Conservation (phyloP, 23 tunicate species). For the Halocynthia aurantium region DNA sequence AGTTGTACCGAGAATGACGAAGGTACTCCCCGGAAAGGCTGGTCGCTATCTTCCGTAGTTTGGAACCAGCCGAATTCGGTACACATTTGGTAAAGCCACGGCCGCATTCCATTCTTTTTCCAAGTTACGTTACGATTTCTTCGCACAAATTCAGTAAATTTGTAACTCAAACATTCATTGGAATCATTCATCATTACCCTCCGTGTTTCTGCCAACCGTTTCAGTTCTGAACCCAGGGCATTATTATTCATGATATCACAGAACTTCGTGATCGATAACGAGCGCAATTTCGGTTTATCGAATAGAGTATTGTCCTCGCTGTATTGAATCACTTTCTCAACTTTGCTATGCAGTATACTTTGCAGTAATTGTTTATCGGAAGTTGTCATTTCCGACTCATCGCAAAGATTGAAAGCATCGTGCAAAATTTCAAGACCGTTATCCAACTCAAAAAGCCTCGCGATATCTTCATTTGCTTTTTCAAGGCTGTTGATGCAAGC, state of each 20-base stretch:
- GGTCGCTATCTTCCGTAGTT: conserved; percentile 30
- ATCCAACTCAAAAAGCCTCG: conserved; percentile 10
- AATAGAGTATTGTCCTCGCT: conserved; percentile 44
- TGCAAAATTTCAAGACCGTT: conserved; percentile 21
- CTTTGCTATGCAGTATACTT: conserved; percentile 18
- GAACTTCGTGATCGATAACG: conserved; percentile 9
- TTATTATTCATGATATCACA: conserved; percentile 39
- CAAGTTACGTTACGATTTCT: not conserved
- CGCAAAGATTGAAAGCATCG: conserved; percentile 32
- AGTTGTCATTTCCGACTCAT: not conserved
- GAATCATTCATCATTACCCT: not conserved
- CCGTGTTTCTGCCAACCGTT: conserved; percentile 7
- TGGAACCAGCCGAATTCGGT: conserved; percentile 89
- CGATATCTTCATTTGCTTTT: conserved; percentile 14
- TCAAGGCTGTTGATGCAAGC: conserved; percentile 23
- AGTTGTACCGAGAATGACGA: conserved; percentile 16
- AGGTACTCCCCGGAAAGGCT: conserved; percentile 52
- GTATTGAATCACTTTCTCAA: conserved; percentile 70
- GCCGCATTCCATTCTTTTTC: not conserved
- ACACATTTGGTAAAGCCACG: conserved; percentile 52
- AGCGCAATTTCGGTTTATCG: not conserved
- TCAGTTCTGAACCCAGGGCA: conserved; percentile 29
- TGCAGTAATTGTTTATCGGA: not conserved
- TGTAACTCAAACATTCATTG: not conserved
- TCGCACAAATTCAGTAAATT: not conserved